These are phyloP conservation scores for Drosophila carrolli DNA, from an alignment of 1,140 invertebrate species.

Conservation along the genomic window DNA sequence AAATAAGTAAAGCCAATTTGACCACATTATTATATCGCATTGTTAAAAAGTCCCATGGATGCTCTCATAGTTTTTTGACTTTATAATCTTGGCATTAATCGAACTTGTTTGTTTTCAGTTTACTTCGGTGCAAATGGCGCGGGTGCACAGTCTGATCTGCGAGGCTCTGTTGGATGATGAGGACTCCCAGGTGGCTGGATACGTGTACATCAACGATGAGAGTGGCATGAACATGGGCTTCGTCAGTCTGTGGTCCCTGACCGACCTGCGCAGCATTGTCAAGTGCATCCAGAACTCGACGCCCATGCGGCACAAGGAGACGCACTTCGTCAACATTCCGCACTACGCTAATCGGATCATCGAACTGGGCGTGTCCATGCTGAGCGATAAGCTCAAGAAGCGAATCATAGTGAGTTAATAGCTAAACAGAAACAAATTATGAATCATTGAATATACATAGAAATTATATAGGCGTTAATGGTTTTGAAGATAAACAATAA, in stretches of 20 bases:
- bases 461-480: too few relatives aligned
- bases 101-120: constrained; percentile 61
- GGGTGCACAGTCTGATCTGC: constrained; percentile 90
- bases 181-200: constrained; percentile 91
- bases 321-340: constrained; percentile 93
- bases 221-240: constrained; percentile 93
- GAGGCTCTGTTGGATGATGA: constrained; percentile 92
- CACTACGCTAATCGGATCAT: constrained; percentile 90
- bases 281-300: constrained; percentile 94
- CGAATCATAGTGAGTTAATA: constrained; percentile 88
- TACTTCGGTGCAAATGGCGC: constrained; percentile 91
- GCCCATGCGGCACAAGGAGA: constrained; percentile 94
- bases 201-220: constrained; percentile 93
- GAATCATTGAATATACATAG: too few relatives aligned
- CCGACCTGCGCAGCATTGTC: constrained; percentile 91
- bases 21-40: too few relatives aligned
- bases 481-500: too few relatives aligned
- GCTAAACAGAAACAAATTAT: neutral
- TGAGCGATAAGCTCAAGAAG: constrained; percentile 92
- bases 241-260: constrained; percentile 92
- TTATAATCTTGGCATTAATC: neutral
- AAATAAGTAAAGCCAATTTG: too few relatives aligned
- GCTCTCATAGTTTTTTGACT: too few relatives aligned
- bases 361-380: constrained; percentile 90
- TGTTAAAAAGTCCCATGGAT: too few relatives aligned